These are phyloP conservation scores for Podarcis muralis DNA, from an alignment of 2,113 vertebrate species.

Conservation along the genomic window DNA sequence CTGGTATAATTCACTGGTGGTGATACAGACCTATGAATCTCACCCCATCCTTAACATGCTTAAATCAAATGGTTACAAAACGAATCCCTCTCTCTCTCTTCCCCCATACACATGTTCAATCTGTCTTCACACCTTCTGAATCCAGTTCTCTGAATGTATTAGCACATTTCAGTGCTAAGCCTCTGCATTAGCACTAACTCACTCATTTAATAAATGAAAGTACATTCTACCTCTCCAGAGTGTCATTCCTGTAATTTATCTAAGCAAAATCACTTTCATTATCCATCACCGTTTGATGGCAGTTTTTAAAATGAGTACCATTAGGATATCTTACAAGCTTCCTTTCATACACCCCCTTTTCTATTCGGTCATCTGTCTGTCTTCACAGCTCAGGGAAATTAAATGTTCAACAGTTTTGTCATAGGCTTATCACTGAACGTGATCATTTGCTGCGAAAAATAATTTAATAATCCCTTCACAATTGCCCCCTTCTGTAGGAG, in stretches of 20 bases:
- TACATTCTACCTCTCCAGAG: constrained; percentile 48
- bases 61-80: constrained; percentile 25
- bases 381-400: constrained; percentile 55
- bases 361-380: constrained; percentile 65
- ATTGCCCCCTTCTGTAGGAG: not conserved
- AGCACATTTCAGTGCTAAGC: not conserved
- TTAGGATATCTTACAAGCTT: constrained; percentile 62
- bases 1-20: not conserved
- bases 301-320: constrained; percentile 73
- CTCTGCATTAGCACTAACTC: constrained; percentile 33
- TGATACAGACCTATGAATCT: not conserved
- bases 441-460: constrained; percentile 20
- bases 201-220: constrained; percentile 65
- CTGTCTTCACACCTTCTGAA: constrained; percentile 16
- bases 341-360: constrained; percentile 61
- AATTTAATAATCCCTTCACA: not conserved
- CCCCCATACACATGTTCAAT: not conserved
- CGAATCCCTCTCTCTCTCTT: not conserved
- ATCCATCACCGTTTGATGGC: constrained; percentile 67
- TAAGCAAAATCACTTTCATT: constrained; percentile 55
- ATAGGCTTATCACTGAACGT: constrained; percentile 32
- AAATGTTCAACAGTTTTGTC: constrained; percentile 63
- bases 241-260: constrained; percentile 66
- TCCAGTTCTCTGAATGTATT: constrained; percentile 39
- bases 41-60: not conserved